Evolutionary conservation across 2,113 vertebrate species (phyloP).

Genomic region (Hystrix cristata): DNA sequence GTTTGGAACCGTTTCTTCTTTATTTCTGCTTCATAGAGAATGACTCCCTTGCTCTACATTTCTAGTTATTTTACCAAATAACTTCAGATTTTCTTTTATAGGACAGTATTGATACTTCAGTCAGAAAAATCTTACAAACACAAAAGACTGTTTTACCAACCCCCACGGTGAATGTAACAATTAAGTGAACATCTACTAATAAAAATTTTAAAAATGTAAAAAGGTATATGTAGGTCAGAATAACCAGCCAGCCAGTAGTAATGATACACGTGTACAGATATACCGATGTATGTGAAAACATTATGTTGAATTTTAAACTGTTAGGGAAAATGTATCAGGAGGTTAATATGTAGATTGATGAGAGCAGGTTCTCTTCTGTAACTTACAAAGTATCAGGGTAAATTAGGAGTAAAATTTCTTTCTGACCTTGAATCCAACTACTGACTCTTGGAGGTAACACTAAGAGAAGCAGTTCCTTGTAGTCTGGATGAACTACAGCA

Average conservation of each 20-base stretch:
- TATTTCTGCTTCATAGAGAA: neutral
- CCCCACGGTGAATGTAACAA: neutral
- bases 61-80: neutral
- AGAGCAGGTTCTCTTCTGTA: neutral
- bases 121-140: neutral
- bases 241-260: neutral
- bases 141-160: neutral
- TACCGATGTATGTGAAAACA: neutral
- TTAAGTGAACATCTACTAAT: neutral
- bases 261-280: neutral
- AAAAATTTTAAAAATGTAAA: neutral
- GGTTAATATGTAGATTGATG: neutral
- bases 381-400: neutral
- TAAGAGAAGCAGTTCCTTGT: neutral
- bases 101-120: neutral
- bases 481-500: neutral
- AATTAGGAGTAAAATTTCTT: neutral
- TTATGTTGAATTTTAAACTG: neutral
- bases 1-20: constrained; percentile 29
- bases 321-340: neutral
- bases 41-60: neutral
- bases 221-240: neutral
- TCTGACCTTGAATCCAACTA: neutral
- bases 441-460: neutral
- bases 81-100: neutral